These are phyloP conservation scores for Jacana jacana DNA, from an alignment of 2,113 vertebrate genomes.

Conservation along the genomic window DNA sequence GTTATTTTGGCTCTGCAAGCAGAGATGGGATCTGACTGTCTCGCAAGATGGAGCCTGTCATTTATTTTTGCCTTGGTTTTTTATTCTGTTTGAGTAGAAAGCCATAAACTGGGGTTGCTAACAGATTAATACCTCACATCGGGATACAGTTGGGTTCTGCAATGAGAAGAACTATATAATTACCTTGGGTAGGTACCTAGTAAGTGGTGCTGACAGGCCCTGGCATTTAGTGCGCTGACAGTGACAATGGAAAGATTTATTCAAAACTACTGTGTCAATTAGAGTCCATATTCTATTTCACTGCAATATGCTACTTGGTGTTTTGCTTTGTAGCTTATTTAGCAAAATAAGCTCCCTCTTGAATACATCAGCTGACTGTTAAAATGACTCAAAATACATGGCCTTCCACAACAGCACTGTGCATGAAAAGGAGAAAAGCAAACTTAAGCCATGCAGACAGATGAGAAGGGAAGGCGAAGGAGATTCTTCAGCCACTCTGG, in stretches of 20 bases:
- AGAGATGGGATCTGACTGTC: neutral
- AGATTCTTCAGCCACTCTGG: neutral
- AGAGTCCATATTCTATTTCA: conserved; percentile 39
- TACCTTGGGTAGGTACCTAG: conserved; percentile 55
- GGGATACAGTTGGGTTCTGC: neutral
- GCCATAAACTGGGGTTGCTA: neutral
- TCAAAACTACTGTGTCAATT: conserved; percentile 38
- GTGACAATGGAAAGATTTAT: conserved; percentile 60
- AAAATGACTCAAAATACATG: conserved; percentile 34
- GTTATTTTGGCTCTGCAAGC: neutral
- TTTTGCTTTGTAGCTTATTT: conserved; percentile 54
- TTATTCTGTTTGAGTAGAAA: neutral
- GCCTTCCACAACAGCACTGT: neutral
- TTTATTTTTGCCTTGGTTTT: neutral
- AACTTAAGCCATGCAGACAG: neutral
- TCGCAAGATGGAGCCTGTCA: neutral
- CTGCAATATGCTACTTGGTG: conserved; percentile 32
- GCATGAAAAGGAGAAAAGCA: neutral
- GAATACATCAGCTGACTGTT: conserved; percentile 32
- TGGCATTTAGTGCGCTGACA: conserved; percentile 21
- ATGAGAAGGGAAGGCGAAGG: neutral
- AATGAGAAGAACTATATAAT: neutral
- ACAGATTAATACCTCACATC: neutral
- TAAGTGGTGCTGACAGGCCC: conserved; percentile 46
- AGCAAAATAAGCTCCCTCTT: conserved; percentile 32